A percentile compares a stretch with the other conserved stretches of the same genome.
These are phyloP conservation scores for Pedetes capensis DNA, from an alignment of 2,113 vertebrate genomes.

Conservation along the genomic window DNA sequence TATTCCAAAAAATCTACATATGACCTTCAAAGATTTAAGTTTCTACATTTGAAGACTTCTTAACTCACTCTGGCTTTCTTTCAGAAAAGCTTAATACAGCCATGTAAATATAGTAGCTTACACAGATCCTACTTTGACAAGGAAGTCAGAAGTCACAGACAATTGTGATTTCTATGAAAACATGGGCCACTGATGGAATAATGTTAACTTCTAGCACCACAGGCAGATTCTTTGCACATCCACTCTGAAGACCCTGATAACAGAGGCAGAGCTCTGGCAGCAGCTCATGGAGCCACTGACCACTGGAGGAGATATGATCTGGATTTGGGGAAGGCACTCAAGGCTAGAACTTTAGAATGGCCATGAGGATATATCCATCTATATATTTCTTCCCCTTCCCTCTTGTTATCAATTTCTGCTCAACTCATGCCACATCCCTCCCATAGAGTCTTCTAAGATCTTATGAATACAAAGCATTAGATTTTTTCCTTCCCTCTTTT, in stretches of 20 bases:
- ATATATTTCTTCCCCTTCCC: not conserved
- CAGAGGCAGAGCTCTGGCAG: slow-evolving; percentile 56
- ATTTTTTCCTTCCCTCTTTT: not conserved
- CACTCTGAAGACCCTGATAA: slow-evolving; percentile 58
- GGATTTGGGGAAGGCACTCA: not conserved
- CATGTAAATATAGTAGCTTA: not conserved
- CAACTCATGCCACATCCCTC: not conserved
- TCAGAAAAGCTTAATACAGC: not conserved
- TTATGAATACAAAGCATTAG: not conserved
- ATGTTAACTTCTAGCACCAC: slow-evolving; percentile 54
- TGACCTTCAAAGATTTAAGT: not conserved
- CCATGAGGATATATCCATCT: not conserved
- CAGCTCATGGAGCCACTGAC: slow-evolving; percentile 20
- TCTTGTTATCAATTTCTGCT: not conserved
- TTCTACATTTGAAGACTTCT: not conserved
- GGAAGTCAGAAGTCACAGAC: slow-evolving; percentile 65
- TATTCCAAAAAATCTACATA: not conserved
- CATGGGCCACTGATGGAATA: slow-evolving; percentile 62
- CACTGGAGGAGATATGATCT: not conserved
- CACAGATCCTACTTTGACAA: not conserved
- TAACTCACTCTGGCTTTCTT: not conserved
- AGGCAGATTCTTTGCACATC: slow-evolving; percentile 64
- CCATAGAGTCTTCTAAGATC: not conserved
- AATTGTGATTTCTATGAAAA: slow-evolving; percentile 71
- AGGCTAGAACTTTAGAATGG: not conserved